These are phyloP conservation scores for Muraenolepis orangiensis DNA, from an alignment of 2,797 vertebrate genomes.

Conservation along the genomic window DNA sequence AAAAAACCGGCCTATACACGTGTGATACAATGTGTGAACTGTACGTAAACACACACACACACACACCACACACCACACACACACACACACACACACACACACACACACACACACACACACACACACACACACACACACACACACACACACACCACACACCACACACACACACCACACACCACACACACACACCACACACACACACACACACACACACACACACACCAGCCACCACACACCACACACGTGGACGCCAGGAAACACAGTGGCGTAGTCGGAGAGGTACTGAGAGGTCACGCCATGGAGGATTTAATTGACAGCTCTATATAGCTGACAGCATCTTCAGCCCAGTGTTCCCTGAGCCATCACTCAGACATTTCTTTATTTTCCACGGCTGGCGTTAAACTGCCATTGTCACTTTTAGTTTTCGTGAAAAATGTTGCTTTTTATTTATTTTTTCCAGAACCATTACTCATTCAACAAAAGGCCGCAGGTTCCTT, in stretches of 20 bases:
- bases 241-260: background rate
- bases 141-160: background rate
- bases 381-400: background rate
- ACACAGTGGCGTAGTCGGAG: slow-evolving; percentile 38
- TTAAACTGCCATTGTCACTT: background rate
- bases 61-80: background rate
- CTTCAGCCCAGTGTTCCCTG: background rate
- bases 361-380: background rate
- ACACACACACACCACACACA: background rate
- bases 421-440: background rate
- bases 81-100: background rate
- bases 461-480: slow-evolving; percentile 30
- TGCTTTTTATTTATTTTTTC: background rate
- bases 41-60: too few species aligned
- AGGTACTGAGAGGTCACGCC: slow-evolving; percentile 30
- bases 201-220: background rate
- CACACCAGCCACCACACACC: background rate
- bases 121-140: background rate
- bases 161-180: background rate
- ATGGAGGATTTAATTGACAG: background rate
- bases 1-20: background rate
- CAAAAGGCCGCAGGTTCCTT: slow-evolving; percentile 22
- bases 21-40: too few species aligned
- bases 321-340: background rate
- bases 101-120: too few species aligned